Percentiles rank a stretch among this genome's conserved stretches.
Conservation (phyloP, 2,113 vertebrate species). For the Eubucco bourcierii region DNA sequence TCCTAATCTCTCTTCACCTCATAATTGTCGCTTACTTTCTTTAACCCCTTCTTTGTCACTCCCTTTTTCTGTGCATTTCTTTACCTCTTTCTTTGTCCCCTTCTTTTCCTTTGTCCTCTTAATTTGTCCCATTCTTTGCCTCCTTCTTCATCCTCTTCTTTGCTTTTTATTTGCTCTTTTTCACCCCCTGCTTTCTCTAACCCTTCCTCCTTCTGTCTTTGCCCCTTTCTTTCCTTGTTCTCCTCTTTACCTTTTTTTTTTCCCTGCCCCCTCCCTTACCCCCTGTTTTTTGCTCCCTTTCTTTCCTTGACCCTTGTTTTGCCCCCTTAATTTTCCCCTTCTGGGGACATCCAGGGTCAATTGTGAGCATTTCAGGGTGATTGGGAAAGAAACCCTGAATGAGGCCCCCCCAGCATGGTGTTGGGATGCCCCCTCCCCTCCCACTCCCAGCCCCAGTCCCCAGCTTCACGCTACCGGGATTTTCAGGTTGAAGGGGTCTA, state of each 20-base stretch:
- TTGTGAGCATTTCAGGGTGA: not conserved
- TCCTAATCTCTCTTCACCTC: not conserved
- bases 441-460: not conserved
- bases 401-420: rapidly evolving
- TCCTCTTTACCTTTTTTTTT: not conserved
- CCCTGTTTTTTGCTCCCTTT: too few species aligned
- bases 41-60: not conserved
- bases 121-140: not conserved
- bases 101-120: too few species aligned
- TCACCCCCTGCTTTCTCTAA: too few species aligned
- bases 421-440: not conserved
- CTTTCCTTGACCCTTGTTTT: not conserved
- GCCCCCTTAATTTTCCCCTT: not conserved
- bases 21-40: not conserved
- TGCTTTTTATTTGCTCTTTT: not conserved
- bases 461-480: not conserved
- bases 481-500: rapidly evolving
- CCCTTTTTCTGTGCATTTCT: not conserved
- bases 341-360: not conserved
- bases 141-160: not conserved
- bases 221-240: too few species aligned
- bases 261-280: not conserved
- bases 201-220: not conserved
- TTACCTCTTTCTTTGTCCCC: not conserved
- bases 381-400: not conserved